Evolutionary conservation across 2,113 vertebrate species (phyloP), one percentile per base, ranked within the genome.

Genomic region (Mobula hypostoma): DNA sequence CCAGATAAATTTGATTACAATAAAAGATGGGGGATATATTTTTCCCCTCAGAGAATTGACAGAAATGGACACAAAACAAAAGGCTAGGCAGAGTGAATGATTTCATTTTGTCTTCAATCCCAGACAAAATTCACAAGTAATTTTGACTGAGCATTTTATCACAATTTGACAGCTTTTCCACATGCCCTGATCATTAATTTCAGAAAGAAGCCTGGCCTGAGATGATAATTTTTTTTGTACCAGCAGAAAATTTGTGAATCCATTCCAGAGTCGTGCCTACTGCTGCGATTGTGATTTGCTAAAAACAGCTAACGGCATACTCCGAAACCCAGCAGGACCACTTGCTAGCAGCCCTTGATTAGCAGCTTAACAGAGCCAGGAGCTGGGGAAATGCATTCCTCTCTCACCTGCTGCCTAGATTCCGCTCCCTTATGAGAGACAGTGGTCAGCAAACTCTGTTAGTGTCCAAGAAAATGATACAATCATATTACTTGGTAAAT

Each of bases 1-100:
- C 97, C 97, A 97, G 96, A 98, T 97, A 98, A 97, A 98, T 97
- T 96, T 97, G 97, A 98, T 98, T 98, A 98, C 97, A 98, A 98
- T 98, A 97, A 98, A 97, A 97, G 97, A 97, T 97, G 97, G 97
- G 72, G 97, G 97, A 97, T 97, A 98, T 97, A 97, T 96, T 97
- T 97, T 97, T 96, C 97, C 97, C 97, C 97, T 97, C 96, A 95
- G 97, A 97, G 97, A 97, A 97, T 97, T 97, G 96, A 96, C 96
- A 97, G 97, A 97, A 97, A 97, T 97, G 97, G 97, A 97, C 97
- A 97, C 97, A 97, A 97, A 97, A 96, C 97, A 97, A 98, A 74
- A 72, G 97, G 97, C 96, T 95, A 95, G 92, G 95, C 96, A 96
- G 97, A 97, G 97, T 66, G 94, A 97, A 97, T 97, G 96, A 97